A percentile compares a stretch with the other conserved stretches of the same genome.
Evolutionary conservation across 2,113 vertebrate genomes (phyloP).

Genomic region (Nymphicus hollandicus): DNA sequence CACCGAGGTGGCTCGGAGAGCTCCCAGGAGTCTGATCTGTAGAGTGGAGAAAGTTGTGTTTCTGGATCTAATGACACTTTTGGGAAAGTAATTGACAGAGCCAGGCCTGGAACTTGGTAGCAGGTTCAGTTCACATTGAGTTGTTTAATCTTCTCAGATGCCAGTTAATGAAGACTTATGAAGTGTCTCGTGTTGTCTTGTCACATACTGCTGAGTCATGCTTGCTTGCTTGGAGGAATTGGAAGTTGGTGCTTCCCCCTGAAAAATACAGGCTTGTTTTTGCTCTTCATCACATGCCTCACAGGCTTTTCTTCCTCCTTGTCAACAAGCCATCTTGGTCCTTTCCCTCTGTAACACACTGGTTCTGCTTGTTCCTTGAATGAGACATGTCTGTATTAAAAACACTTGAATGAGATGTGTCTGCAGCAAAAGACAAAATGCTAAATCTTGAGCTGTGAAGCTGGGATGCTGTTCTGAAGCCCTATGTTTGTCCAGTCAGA

Average conservation of each 20-base stretch:
- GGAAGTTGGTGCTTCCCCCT: background rate
- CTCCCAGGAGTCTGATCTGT: background rate
- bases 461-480: background rate
- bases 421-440: background rate
- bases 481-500: background rate
- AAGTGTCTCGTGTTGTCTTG: background rate
- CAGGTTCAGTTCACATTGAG: background rate
- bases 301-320: background rate
- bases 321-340: background rate
- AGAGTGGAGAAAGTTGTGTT: background rate
- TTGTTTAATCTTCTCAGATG: background rate
- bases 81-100: background rate
- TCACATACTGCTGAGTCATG: background rate
- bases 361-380: background rate
- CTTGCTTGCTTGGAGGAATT: background rate
- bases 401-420: background rate
- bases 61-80: background rate
- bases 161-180: background rate
- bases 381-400: background rate
- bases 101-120: background rate
- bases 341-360: fast-evolving
- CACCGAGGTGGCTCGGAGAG: background rate
- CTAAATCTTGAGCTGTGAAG: background rate
- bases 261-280: background rate
- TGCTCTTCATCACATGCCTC: background rate